A percentile compares a stretch with the other conserved stretches of the same genome.
phyloP scores from a whole-genome alignment of 2,797 vertebrate species.

The Pseudocheirus occidentalis region DNA sequence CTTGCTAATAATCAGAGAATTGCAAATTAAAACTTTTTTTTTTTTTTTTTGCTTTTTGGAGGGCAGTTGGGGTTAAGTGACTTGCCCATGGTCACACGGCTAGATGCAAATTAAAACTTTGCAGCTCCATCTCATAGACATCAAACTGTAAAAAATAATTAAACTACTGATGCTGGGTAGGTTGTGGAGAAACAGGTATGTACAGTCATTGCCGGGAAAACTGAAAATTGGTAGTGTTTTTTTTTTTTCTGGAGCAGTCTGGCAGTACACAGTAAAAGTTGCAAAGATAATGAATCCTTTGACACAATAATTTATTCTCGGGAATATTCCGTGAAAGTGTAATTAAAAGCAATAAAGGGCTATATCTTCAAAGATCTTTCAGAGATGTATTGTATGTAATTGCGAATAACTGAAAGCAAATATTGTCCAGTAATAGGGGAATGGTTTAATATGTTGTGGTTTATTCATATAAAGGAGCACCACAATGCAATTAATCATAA shows the following conservation, averaged over 20 bases:
- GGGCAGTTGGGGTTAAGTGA: no score
- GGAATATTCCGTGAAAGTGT: background rate
- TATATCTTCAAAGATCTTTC: background rate
- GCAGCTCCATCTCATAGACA: background rate
- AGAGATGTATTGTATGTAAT: background rate
- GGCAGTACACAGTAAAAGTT: background rate
- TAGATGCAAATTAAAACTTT: background rate
- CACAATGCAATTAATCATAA: background rate
- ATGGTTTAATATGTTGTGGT: background rate
- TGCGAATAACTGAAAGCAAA: background rate
- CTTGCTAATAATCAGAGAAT: background rate
- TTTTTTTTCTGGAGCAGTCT: background rate
- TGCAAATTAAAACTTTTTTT: background rate
- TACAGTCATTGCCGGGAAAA: background rate
- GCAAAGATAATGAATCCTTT: background rate
- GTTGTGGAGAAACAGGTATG: background rate
- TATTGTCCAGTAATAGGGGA: background rate
- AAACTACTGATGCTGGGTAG: background rate
- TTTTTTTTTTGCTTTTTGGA: no score
- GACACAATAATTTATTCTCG: background rate
- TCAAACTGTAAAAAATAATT: background rate
- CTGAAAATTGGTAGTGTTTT: background rate
- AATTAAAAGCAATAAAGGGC: background rate
- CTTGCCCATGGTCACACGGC: no score
- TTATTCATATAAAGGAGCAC: background rate